Evolutionary conservation across 2,113 vertebrate species (phyloP), one percentile per base, ranked within the genome.

Genomic region (Urocolius indicus): DNA sequence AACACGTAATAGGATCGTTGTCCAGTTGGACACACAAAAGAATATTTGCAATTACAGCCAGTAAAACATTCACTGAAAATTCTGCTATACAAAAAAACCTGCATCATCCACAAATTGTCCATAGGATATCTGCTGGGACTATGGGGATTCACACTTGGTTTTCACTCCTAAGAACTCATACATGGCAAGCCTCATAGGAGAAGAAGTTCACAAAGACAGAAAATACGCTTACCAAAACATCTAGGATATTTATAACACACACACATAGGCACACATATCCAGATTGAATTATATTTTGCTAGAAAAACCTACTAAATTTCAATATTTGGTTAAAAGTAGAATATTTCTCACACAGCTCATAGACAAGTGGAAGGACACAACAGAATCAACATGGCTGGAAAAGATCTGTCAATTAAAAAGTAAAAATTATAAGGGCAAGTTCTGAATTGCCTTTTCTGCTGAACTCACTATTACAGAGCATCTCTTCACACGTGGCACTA

Each of bases 251-350:
- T 63, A 65, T 58, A 57, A 76, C 66, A 38, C 2, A 2, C 6
- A 1, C 15, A 14, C 12, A 9, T 12, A 76, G 62, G 34, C 2
- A 2, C 6, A 1, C 15, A 14, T 41, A 9, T 12, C 38, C 10
- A 29, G 26, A 36, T 0, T 11, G 8, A 36, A 22, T 16, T 49
- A 29, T 6, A n/a, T 63, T 67, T 66, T 32, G 5, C 54, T 72
- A 26, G 22, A 45, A 55, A 66, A 49, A 27, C 0, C 17, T 11
- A 29, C 16, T 67, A 23, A 29, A 48, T 59, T 52, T 87, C 43
- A 68, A 10, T 24, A 62, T 6, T 2, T 61, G 24, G 24, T 63
- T 63, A 36, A 22, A 87, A 57, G 16, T 20, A 89, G 38, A 90
- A 27, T 29, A 34, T 13, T 87, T 27, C n/a, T 72, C 51, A 34